These are phyloP conservation scores for Calliopsis andreniformis DNA, from an alignment of 1,140 invertebrate genomes.

Conservation along the genomic window DNA sequence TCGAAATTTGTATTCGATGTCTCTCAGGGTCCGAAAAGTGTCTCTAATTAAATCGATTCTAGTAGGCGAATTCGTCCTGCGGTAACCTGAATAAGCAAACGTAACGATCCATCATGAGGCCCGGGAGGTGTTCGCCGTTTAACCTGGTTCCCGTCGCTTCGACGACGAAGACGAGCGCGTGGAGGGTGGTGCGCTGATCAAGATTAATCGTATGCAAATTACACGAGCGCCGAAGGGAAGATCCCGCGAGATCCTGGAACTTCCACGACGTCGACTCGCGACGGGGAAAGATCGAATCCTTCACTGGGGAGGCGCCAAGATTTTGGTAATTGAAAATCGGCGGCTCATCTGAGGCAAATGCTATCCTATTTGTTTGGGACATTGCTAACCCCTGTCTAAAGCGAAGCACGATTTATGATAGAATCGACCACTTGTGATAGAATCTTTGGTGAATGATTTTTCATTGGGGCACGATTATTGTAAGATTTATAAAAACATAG, in stretches of 20 bases:
- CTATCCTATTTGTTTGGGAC: not conserved
- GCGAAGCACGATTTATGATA: too few species aligned
- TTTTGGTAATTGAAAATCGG: constrained; percentile 57
- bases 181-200: constrained; percentile 54
- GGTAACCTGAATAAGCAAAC: constrained; percentile 39
- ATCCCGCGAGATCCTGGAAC: constrained; percentile 44
- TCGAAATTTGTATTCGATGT: not conserved
- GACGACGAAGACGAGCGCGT: constrained; percentile 48
- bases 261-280: not conserved
- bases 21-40: not conserved
- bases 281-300: constrained; percentile 36
- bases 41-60: constrained; percentile 55
- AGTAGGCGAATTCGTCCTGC: constrained; percentile 36
- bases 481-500: too few species aligned
- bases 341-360: not conserved
- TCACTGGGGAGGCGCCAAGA: constrained; percentile 1
- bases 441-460: too few species aligned
- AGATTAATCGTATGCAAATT: constrained; percentile 70
- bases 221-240: constrained; percentile 27
- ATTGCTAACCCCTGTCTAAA: too few species aligned
- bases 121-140: constrained; percentile 52
- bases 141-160: constrained; percentile 51
- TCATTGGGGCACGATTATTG: too few species aligned
- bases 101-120: constrained; percentile 60
- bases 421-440: too few species aligned